A percentile compares a stretch with the other conserved stretches of the same genome.
phyloP scores from a whole-genome alignment of 2,797 vertebrate species.

The Epinephelus malabaricus region DNA sequence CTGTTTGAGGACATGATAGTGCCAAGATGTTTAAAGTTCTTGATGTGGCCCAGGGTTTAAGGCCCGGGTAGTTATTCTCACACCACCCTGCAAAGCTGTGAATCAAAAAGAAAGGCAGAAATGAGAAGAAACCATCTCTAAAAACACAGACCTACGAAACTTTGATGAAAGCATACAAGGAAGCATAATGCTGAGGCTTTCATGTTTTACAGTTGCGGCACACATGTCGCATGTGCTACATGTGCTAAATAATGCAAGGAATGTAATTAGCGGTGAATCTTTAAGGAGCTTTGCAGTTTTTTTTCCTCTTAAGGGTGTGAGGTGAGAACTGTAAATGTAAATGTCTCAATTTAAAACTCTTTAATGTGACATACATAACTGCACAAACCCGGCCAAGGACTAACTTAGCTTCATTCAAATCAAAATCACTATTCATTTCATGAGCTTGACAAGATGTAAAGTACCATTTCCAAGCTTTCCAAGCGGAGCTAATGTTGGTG shows the following conservation, averaged over 20 bases:
- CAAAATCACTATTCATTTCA: not conserved
- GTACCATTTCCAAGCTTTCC: not conserved
- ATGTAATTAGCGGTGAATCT: conserved; percentile 57
- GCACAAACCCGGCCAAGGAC: not conserved
- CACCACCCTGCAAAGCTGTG: too few species aligned
- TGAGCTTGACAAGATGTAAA: not conserved
- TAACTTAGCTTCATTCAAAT: not conserved
- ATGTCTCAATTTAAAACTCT: not conserved
- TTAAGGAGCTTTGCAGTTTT: conserved; percentile 19
- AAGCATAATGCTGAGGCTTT: conserved; percentile 40
- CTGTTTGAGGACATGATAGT: too few species aligned
- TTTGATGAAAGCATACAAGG: conserved; percentile 74
- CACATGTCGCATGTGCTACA: conserved; percentile 43
- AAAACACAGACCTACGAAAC: conserved; percentile 17
- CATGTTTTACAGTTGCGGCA: conserved; percentile 46
- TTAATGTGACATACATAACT: not conserved
- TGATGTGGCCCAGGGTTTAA: too few species aligned
- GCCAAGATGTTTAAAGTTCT: too few species aligned
- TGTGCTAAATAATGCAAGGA: conserved; percentile 72
- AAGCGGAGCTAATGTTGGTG: not conserved
- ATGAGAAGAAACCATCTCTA: too few species aligned
- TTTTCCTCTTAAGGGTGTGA: not conserved
- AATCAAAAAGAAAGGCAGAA: too few species aligned
- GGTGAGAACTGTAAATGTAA: not conserved
- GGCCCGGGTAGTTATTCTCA: too few species aligned